A percentile compares a stretch with the other conserved stretches of the same genome.
phyloP scores from a whole-genome alignment of 1,140 invertebrate genomes.

The Oscheius sp. region DNA sequence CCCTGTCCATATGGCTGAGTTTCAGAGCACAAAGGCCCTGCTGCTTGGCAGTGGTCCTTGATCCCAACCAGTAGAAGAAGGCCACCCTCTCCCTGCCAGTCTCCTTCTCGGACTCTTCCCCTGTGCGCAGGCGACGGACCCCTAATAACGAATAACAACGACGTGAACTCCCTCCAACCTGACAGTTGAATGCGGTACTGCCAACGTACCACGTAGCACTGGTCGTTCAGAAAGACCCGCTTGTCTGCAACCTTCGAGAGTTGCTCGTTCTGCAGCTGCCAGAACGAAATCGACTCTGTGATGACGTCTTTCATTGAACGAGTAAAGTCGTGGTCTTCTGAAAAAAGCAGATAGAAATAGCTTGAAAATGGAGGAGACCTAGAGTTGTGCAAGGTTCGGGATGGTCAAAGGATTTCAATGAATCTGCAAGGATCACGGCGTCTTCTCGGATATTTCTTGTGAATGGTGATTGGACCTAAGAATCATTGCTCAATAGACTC shows the following conservation, averaged over 20 bases:
- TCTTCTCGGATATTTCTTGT: neutral
- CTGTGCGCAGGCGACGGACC: constrained; percentile 17
- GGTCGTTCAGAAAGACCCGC: neutral
- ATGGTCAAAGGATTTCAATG: neutral
- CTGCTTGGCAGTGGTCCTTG: constrained; percentile 25
- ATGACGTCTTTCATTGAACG: constrained; percentile 22
- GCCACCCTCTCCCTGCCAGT: constrained; percentile 36
- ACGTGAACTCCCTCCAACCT: constrained; percentile 4
- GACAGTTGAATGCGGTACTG: constrained; percentile 28
- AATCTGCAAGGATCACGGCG: neutral
- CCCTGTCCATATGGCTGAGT: constrained; percentile 31
- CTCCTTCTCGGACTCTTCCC: constrained; percentile 23
- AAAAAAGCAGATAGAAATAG: neutral
- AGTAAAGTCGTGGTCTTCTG: constrained; percentile 21
- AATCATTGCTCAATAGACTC: too few relatives aligned
- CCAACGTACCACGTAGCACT: constrained; percentile 38
- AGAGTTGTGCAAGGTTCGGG: neutral
- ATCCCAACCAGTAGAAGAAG: constrained; percentile 40
- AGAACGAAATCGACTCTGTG: constrained; percentile 26
- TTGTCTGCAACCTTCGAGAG: constrained; percentile 17
- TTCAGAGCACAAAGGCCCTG: constrained; percentile 34
- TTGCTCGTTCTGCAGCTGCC: constrained; percentile 25
- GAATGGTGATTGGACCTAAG: neutral
- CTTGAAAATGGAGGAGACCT: neutral
- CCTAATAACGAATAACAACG: neutral